Conservation (phyloP, 2,888 invertebrate species). For the Mimas tiliae region DNA sequence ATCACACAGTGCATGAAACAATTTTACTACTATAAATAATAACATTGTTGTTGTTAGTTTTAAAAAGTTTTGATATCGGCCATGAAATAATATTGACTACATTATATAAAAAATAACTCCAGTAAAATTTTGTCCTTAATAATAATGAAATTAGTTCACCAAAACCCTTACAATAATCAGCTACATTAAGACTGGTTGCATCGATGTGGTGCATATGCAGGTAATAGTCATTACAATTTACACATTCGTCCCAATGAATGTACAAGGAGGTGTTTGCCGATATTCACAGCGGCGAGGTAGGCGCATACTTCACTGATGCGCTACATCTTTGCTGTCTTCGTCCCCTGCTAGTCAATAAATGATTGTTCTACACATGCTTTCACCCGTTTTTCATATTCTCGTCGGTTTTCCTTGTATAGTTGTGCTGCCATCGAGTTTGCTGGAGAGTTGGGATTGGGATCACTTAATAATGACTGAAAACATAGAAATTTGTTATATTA, state of each 20-base stretch:
- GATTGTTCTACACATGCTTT: conserved; percentile 99
- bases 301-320: conserved; percentile 55
- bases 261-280: conserved; percentile 62
- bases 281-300: conserved; percentile 51
- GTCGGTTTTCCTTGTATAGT: conserved; percentile 99
- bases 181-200: conserved; percentile 38
- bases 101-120: conserved; percentile 36
- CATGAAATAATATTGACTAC: conserved; percentile 40
- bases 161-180: conserved; percentile 47
- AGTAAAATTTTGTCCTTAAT: conserved; percentile 44
- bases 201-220: conserved; percentile 40
- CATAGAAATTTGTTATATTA: conserved; percentile 40
- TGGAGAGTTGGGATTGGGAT: conserved; percentile 99
- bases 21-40: neutral
- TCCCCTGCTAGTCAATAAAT: conserved; percentile 94
- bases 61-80: conserved; percentile 45
- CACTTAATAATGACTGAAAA: conserved; percentile 98
- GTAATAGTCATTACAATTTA: conserved; percentile 51
- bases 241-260: conserved; percentile 74
- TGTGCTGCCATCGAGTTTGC: conserved; percentile 99
- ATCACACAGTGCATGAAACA: conserved; percentile 31
- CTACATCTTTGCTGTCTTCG: conserved; percentile 48
- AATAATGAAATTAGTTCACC: conserved; percentile 40
- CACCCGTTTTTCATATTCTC: conserved; percentile 99
- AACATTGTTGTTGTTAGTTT: conserved; percentile 9